Percentiles rank a stretch among this genome's conserved stretches.
Evolutionary conservation across 2,888 invertebrate species (phyloP).

Genomic region (Drosophila kuntzei): DNA sequence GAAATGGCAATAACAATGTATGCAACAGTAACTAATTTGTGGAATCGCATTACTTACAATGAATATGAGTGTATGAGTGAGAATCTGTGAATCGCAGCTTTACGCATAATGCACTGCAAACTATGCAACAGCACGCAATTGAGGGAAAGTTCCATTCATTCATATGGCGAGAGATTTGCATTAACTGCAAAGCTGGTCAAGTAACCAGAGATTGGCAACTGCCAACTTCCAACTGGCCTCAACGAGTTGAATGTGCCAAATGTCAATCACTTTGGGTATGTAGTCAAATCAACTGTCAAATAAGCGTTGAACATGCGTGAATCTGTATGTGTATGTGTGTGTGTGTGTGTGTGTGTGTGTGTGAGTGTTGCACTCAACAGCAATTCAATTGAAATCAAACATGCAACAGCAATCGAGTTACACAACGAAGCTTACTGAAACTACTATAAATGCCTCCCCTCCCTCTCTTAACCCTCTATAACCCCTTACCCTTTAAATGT

Average conservation of each 20-base stretch:
- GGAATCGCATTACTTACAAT: constrained; percentile 26
- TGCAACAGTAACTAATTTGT: constrained; percentile 36
- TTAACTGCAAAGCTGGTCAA: constrained; percentile 20
- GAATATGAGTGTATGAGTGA: not conserved
- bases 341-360: constrained; percentile 22
- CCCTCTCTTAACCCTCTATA: not conserved
- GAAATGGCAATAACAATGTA: constrained; percentile 36
- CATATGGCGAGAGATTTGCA: constrained; percentile 38
- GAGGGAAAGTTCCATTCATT: constrained; percentile 25
- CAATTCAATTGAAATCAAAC: constrained; percentile 82
- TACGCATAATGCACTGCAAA: constrained; percentile 61
- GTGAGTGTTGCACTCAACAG: constrained; percentile 72
- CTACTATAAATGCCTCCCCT: constrained; percentile 58
- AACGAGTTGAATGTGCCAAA: constrained; percentile 65
- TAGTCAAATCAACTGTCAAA: constrained; percentile 82
- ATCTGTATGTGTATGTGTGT: constrained; percentile 14
- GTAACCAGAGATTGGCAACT: not conserved
- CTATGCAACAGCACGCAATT: constrained; percentile 71
- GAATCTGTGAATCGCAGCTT: constrained; percentile 16
- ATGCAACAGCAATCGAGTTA: constrained; percentile 79
- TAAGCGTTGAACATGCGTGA: constrained; percentile 74
- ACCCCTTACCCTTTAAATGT: constrained; percentile 16
- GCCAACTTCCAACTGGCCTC: constrained; percentile 29
- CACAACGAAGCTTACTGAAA: constrained; percentile 50
- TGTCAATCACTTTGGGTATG: constrained; percentile 79